These are phyloP conservation scores for Steinernema scapterisci DNA, from an alignment of 2,888 invertebrate species.

Conservation along the genomic window DNA sequence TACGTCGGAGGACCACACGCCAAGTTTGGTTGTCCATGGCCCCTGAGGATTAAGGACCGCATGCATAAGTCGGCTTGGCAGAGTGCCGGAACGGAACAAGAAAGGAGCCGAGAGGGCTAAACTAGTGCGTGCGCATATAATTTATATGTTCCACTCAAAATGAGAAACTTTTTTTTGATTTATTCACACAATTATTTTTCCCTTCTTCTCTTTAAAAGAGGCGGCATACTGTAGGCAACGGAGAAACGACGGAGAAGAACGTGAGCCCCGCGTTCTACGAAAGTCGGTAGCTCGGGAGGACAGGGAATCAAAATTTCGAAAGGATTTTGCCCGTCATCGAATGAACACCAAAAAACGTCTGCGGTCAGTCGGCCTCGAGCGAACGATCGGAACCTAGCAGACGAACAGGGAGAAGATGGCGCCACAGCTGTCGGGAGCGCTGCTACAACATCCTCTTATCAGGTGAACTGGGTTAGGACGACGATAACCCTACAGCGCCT, in stretches of 20 bases:
- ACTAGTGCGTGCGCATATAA: constrained; percentile 25
- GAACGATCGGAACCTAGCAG: constrained; percentile 10
- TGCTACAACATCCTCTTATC: constrained; percentile 18
- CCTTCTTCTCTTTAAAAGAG: neutral
- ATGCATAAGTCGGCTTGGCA: constrained; percentile 11
- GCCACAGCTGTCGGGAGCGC: constrained; percentile 22
- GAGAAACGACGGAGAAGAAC: neutral
- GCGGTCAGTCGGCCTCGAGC: constrained; percentile 10
- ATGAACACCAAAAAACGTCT: constrained; percentile 11
- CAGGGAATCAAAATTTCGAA: neutral
- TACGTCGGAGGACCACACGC: constrained; percentile 31
- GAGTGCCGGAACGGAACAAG: constrained; percentile 5
- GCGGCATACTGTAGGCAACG: constrained; percentile 13
- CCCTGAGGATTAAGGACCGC: constrained; percentile 30
- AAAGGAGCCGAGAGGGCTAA: neutral
- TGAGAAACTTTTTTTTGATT: constrained; percentile 32
- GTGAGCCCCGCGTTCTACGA: constrained; percentile 4
- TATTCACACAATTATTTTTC: constrained; percentile 28
- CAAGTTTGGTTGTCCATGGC: constrained; percentile 29
- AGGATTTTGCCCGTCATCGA: neutral
- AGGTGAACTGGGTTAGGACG: neutral
- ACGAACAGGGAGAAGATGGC: constrained; percentile 7
- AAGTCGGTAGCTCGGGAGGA: neutral
- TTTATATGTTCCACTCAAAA: constrained; percentile 30
- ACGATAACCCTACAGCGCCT: constrained; percentile 17